Percentiles rank a stretch among this genome's conserved stretches.
Conservation (phyloP, 2,888 invertebrate species). For the Hydraecia micacea region DNA sequence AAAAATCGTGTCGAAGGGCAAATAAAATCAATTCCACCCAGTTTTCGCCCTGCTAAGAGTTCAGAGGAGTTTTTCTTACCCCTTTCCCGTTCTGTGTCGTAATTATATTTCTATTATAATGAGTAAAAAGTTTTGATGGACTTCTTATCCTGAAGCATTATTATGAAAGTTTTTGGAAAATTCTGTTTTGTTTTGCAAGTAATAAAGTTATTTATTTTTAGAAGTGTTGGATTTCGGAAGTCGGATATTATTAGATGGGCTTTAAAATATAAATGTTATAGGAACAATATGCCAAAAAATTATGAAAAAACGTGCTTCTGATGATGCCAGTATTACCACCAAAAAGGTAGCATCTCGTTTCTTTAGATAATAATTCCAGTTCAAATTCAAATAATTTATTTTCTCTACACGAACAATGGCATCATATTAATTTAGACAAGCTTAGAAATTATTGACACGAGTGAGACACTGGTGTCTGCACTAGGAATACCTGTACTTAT, state of each 20-base stretch:
- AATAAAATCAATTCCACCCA: constrained; percentile 88
- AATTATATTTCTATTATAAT: constrained; percentile 86
- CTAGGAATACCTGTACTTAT: too few relatives aligned
- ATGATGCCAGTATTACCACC: background rate
- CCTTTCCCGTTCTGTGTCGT: constrained; percentile 74
- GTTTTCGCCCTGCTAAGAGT: constrained; percentile 70
- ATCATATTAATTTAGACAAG: too few relatives aligned
- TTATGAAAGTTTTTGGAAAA: constrained; percentile 42
- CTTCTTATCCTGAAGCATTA: constrained; percentile 53
- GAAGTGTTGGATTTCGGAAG: background rate
- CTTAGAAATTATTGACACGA: too few relatives aligned
- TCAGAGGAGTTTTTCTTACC: constrained; percentile 80
- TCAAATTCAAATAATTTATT: too few relatives aligned
- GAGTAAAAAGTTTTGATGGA: constrained; percentile 83
- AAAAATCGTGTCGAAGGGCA: constrained; percentile 89
- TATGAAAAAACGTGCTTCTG: background rate
- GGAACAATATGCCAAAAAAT: background rate
- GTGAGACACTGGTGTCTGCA: too few relatives aligned
- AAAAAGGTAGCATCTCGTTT: background rate
- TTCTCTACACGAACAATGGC: too few relatives aligned
- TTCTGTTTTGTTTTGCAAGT: constrained; percentile 37
- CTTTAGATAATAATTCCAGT: background rate
- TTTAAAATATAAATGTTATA: background rate
- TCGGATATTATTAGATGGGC: too few relatives aligned
- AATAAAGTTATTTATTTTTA: constrained; percentile 12